Evolutionary conservation across 2,888 invertebrate species (phyloP), one percentile per base, ranked within the genome.

Genomic region (Lycaena phlaeas): DNA sequence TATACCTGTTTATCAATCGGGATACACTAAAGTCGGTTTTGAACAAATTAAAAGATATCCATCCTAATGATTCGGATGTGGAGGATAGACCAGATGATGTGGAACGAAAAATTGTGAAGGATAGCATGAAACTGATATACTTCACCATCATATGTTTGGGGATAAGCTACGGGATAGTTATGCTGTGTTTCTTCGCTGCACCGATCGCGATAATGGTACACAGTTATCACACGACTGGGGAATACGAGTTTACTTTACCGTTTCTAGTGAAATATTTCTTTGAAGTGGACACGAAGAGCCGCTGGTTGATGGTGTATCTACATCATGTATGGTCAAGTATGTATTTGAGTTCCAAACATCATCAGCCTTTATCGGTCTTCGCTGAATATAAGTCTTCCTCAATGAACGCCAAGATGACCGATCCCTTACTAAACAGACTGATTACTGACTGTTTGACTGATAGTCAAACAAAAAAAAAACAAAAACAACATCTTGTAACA

Each of bases 301-400:
- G 54, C 11, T 72, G 68, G 71, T 57, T 56, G 2, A 40, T 65
- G n/a, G 51, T 68, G 4, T 74, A 75, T 42, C 29, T 66, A 5
- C 67, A 67, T 53, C 74, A 73, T 40, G 60, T 65, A 51, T 54
- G 56, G 47, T 66, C 69, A 45, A 68, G 74, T 75, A 52, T 67
- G 73, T 67, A 40, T 41, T 66, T 27, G 10, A n/a, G 25, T 25
- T 9, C 2, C n/a, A 25, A 25, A 9, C 25, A 25, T 25, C 25
- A n/a, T n/a, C n/a, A n/a, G n/a, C n/a, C n/a, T n/a, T n/a, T n/a
- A n/a, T n/a, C n/a, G n/a, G n/a, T n/a, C n/a, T n/a, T n/a, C n/a
- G n/a, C n/a, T n/a, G n/a, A n/a, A n/a, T n/a, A n/a, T n/a, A n/a
- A n/a, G n/a, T n/a, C n/a, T n/a, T n/a, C n/a, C n/a, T n/a, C n/a